Conservation (phyloP, 2,113 vertebrate genomes). For the Saccopteryx bilineata region DNA sequence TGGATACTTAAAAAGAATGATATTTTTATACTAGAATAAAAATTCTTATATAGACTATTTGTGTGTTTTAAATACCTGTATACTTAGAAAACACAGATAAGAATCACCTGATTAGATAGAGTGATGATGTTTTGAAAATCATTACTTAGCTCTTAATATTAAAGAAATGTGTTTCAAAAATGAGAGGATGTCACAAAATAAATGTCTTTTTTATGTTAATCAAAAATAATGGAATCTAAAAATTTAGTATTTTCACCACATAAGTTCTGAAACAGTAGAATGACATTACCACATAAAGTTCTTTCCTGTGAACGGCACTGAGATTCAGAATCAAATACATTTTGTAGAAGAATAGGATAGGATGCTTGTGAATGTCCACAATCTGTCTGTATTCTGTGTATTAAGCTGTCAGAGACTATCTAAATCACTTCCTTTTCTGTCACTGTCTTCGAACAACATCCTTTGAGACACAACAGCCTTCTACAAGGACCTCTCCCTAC, state of each 20-base stretch:
- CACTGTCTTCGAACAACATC: constrained; percentile 90
- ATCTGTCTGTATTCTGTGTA: constrained; percentile 92
- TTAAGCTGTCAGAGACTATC: constrained; percentile 97
- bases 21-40: background rate
- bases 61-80: background rate
- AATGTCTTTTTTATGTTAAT: constrained; percentile 78
- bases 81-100: background rate
- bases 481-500: constrained; percentile 86
- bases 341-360: constrained; percentile 60
- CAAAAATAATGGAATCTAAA: constrained; percentile 78
- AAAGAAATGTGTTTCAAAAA: constrained; percentile 80
- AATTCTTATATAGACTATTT: background rate
- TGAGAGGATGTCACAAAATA: constrained; percentile 80
- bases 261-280: constrained; percentile 64
- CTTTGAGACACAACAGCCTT: constrained; percentile 94
- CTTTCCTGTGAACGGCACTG: background rate
- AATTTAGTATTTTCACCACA: constrained; percentile 56
- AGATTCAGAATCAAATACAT: background rate
- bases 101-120: background rate
- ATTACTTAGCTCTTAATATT: background rate
- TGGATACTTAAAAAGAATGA: background rate
- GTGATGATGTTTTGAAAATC: background rate
- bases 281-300: background rate
- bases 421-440: constrained; percentile 98
- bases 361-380: constrained; percentile 81